Evolutionary conservation across 2,888 invertebrate species (phyloP).

Genomic region (Stenodema calcarata): DNA sequence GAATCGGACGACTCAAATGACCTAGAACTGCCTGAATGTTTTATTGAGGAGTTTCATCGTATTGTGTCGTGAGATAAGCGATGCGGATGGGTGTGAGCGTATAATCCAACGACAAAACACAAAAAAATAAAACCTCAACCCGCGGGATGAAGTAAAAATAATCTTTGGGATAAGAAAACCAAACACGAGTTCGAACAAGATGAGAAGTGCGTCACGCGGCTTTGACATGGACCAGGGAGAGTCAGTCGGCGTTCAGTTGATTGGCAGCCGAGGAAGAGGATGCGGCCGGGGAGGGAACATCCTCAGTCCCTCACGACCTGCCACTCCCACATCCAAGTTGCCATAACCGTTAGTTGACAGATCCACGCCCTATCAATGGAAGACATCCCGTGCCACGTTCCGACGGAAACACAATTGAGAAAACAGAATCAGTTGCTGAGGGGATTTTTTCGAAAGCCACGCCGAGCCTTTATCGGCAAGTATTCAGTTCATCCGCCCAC

Average conservation of each 20-base stretch:
- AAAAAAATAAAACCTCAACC: too few species aligned
- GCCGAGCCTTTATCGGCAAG: too few species aligned
- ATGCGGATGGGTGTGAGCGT: too few species aligned
- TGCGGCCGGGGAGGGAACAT: conserved; percentile 5
- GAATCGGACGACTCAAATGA: too few species aligned
- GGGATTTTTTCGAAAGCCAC: too few species aligned
- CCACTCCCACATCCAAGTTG: conserved; percentile 30
- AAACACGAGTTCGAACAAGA: neutral
- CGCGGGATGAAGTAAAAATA: neutral
- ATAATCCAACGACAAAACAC: too few species aligned
- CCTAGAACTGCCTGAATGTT: too few species aligned
- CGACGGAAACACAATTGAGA: neutral
- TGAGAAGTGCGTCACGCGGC: conserved; percentile 18
- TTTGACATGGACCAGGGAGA: neutral
- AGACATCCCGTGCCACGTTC: neutral
- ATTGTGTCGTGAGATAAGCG: too few species aligned
- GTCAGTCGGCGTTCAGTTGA: conserved; percentile 24
- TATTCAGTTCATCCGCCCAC: too few species aligned
- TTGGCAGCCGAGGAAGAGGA: conserved; percentile 11
- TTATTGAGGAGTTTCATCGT: too few species aligned
- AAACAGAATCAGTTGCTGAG: neutral
- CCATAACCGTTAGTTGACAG: neutral
- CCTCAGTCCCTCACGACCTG: conserved; percentile 27
- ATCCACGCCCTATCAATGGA: conserved; percentile 35
- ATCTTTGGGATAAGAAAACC: neutral